phyloP scores from a whole-genome alignment of 1,140 invertebrate genomes.

The Dreissena polymorpha region DNA sequence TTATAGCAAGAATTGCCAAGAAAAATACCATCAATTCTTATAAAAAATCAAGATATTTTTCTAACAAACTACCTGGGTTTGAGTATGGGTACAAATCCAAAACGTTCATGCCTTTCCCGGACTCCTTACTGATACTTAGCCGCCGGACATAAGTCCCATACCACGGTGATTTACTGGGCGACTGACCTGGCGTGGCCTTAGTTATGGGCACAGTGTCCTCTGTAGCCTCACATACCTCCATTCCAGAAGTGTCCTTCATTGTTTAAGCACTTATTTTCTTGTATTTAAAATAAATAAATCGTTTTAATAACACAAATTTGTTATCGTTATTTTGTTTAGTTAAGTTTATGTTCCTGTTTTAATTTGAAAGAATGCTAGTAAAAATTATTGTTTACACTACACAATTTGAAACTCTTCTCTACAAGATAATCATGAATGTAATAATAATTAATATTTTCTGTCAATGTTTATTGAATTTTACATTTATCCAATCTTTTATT shows the following conservation, averaged over 20 bases:
- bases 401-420: no score
- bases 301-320: neutral
- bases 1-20: no score
- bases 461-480: no score
- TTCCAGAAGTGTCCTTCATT: constrained; percentile 11
- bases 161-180: constrained; percentile 44
- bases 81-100: constrained; percentile 52
- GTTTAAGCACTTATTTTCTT: constrained; percentile 5
- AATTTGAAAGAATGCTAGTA: no score
- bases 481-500: no score
- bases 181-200: neutral
- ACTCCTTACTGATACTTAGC: constrained; percentile 49
- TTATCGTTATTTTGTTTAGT: neutral
- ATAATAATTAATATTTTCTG: no score
- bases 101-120: constrained; percentile 44
- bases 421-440: no score
- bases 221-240: neutral
- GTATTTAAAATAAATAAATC: neutral
- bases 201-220: constrained; percentile 10
- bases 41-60: neutral
- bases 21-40: no score
- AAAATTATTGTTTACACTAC: no score
- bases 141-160: constrained; percentile 51
- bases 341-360: no score
- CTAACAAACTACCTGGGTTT: constrained; percentile 42